Conservation (phyloP, 2,113 vertebrate genomes). For the Diglossa brunneiventris region DNA sequence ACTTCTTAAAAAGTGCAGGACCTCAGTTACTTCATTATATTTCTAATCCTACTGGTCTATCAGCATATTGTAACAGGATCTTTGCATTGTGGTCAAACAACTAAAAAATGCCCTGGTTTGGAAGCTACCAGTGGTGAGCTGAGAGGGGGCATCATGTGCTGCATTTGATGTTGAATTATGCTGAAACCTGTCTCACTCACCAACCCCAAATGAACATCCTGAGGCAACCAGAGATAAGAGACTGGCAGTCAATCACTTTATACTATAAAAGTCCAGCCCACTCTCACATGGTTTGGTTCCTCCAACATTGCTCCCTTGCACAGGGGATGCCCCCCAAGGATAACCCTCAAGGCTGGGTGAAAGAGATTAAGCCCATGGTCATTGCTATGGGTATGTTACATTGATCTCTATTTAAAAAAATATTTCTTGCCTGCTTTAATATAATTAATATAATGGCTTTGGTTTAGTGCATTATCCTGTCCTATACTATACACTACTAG, state of each 20-base stretch:
- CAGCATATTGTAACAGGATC: not conserved
- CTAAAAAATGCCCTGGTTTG: not conserved
- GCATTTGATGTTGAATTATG: not conserved
- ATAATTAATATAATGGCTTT: not conserved
- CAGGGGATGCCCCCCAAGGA: not conserved
- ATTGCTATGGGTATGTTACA: rapidly evolving
- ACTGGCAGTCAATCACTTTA: not conserved
- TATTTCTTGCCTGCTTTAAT: not conserved
- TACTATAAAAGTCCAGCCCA: not conserved
- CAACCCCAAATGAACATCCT: not conserved
- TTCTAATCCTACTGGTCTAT: not conserved
- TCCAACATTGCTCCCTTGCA: not conserved
- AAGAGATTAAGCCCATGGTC: not conserved
- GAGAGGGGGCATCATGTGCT: not conserved
- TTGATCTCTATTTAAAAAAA: not conserved
- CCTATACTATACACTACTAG: not conserved
- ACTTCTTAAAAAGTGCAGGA: not conserved
- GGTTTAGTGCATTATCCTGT: not conserved
- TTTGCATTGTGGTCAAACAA: not conserved
- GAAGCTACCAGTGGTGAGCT: not conserved
- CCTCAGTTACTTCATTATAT: not conserved
- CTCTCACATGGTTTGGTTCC: not conserved
- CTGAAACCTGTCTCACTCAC: not conserved
- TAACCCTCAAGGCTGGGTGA: not conserved
- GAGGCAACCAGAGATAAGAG: not conserved